These are phyloP conservation scores for Scopus umbretta DNA, from an alignment of 2,113 vertebrate species.

Conservation along the genomic window DNA sequence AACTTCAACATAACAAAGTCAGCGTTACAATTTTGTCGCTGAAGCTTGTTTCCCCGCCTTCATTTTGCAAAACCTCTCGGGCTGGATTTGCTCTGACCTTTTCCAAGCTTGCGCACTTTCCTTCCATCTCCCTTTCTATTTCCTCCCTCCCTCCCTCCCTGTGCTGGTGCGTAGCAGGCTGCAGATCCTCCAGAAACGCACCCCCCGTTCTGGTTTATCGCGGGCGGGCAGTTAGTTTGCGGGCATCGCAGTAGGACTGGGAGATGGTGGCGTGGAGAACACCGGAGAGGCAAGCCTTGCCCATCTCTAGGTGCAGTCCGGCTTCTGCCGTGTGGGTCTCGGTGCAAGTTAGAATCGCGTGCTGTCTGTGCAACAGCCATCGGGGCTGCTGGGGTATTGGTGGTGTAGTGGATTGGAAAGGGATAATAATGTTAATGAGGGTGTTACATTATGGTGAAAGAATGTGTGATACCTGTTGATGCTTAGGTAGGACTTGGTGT, in stretches of 20 bases:
- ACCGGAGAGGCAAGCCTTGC: not conserved
- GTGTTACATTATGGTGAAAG: rapidly evolving
- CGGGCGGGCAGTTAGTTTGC: rapidly evolving
- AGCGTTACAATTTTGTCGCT: not conserved
- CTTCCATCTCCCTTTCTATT: not conserved
- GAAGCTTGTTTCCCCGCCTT: not conserved
- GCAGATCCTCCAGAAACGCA: not conserved
- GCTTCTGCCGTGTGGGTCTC: rapidly evolving
- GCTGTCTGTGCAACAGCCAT: too few species aligned
- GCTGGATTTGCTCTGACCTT: not conserved
- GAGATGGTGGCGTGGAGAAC: not conserved
- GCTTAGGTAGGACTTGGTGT: not conserved
- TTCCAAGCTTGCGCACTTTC: not conserved
- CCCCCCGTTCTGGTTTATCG: rapidly evolving
- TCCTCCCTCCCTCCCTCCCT: not conserved
- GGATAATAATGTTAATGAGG: not conserved
- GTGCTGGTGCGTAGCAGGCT: not conserved
- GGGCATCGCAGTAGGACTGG: rapidly evolving
- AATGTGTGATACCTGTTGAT: rapidly evolving
- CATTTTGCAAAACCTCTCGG: not conserved
- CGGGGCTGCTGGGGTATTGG: rapidly evolving
- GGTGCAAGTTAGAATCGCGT: rapidly evolving
- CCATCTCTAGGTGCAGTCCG: rapidly evolving
- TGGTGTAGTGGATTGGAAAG: not conserved
- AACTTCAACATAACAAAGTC: not conserved